phyloP scores from a whole-genome alignment of 2,888 invertebrate genomes.

The Trichogramma evanescens region DNA sequence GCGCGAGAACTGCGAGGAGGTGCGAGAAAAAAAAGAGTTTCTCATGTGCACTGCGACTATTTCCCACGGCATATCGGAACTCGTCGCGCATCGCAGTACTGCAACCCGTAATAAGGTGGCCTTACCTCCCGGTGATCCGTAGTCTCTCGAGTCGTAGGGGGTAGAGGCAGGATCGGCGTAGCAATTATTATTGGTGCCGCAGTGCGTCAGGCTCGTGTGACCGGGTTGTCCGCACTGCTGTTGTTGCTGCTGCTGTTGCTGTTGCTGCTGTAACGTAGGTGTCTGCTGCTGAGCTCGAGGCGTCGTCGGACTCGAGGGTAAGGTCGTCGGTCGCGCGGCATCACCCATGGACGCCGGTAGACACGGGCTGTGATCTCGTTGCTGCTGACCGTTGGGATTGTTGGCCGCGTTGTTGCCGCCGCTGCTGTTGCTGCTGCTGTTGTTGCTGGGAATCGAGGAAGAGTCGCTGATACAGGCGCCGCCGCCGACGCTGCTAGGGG shows the following conservation, averaged over 20 bases:
- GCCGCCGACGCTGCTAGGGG: conserved; percentile 42
- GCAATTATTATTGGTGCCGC: conserved; percentile 51
- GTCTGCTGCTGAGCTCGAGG: conserved; percentile 41
- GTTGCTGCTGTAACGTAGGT: conserved; percentile 53
- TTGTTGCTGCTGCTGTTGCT: conserved; percentile 42
- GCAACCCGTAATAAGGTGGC: too few relatives aligned
- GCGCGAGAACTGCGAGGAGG: too few relatives aligned
- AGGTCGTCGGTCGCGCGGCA: conserved; percentile 52
- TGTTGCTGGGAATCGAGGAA: too few relatives aligned
- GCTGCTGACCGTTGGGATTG: conserved; percentile 55
- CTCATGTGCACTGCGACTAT: too few relatives aligned
- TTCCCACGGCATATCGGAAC: too few relatives aligned
- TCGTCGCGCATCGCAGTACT: too few relatives aligned
- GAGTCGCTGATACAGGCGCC: too few relatives aligned
- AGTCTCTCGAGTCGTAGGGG: conserved; percentile 47
- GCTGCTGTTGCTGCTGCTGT: too few relatives aligned
- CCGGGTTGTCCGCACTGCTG: conserved; percentile 43
- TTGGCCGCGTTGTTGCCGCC: conserved; percentile 34
- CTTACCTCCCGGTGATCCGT: conserved; percentile 43
- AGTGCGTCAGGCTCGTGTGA: conserved; percentile 41
- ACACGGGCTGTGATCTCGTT: conserved; percentile 67
- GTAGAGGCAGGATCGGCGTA: conserved; percentile 46
- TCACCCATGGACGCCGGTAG: conserved; percentile 61
- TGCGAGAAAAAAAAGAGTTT: too few relatives aligned
- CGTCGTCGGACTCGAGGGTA: conserved; percentile 50